phyloP scores from a whole-genome alignment of 2,888 invertebrate species.

The Leptinotarsa tumamoca region DNA sequence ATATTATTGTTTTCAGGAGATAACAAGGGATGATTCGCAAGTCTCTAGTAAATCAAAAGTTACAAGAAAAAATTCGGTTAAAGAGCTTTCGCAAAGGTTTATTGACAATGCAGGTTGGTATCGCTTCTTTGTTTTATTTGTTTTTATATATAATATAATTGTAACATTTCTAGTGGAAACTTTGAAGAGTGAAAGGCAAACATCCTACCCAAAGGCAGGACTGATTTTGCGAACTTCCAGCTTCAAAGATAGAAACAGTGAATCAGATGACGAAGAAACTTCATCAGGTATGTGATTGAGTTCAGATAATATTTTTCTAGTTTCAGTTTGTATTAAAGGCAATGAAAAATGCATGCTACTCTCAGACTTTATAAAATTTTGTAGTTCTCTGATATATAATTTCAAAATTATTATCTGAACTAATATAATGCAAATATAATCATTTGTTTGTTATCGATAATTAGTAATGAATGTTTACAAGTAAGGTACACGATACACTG shows the following conservation, averaged over 20 bases:
- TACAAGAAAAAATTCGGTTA: slow-evolving; percentile 79
- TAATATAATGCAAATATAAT: no score
- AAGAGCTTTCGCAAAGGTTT: slow-evolving; percentile 83
- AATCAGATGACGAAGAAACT: slow-evolving; percentile 52
- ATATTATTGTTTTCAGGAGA: slow-evolving; percentile 51
- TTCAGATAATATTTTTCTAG: no score
- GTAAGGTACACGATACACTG: no score
- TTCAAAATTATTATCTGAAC: no score
- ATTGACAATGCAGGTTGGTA: slow-evolving; percentile 74
- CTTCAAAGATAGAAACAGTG: slow-evolving; percentile 68
- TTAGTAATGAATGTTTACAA: no score
- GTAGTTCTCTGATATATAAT: no score
- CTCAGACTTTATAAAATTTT: no score
- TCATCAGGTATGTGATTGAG: slow-evolving; percentile 52
- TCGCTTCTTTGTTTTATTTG: neutral
- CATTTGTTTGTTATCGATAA: no score
- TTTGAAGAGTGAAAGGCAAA: slow-evolving; percentile 69
- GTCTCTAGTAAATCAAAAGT: slow-evolving; percentile 59
- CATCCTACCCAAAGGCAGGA: slow-evolving; percentile 79
- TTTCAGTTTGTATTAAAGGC: no score
- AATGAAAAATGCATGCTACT: no score
- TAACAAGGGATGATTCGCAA: slow-evolving; percentile 50
- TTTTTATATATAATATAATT: neutral
- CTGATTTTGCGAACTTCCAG: slow-evolving; percentile 77
- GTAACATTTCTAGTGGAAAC: slow-evolving; percentile 67